Base-by-base conservation (phyloP, 2,113 vertebrate species). In the Phyllostomus hastatus region DNA sequence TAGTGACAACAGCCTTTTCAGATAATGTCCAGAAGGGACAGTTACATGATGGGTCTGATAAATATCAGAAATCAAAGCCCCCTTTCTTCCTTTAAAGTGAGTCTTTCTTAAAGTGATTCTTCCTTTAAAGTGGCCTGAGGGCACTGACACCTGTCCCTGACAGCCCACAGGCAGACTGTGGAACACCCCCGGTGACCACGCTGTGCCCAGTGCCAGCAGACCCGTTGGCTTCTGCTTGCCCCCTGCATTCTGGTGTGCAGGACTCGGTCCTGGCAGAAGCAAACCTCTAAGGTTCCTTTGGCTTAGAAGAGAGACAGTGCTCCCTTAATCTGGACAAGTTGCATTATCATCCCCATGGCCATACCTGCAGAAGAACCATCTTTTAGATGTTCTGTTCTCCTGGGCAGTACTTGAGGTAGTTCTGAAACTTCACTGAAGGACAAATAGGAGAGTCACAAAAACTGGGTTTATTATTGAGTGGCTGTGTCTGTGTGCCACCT, bases 161-260 rank as follows among this genome's bases (percentile, higher is more conserved):
- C 1, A 52, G 20, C 12, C 33, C 8, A 61, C 33, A 9, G 75
- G 38, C 46, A 57, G 54, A 22, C 52, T 95, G 52, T 33, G 19
- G 16, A 22, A 15, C 24, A 24, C 12, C 24, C 50, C 33, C 7
- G 14, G 46, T 52, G 24, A 38, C 5, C 4, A 15, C 1, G 10
- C 64, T 66, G 0, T 0, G 2, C 20, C 66, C 20, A 31, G 46
- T 43, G n/a, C 28, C 26, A 48, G 57, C 19, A 76, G 43, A 31
- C 35, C 0, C 16, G 2, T 0, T 4, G 5, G 7, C 26, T 2
- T 80, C 52, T 15, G 2, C 20, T 28, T 17, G 4, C 16, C 22
- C 4, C 46, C 35, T 28, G 28, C 46, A 2, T 48, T 31, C 33
- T 48, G n/a, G 7, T 19, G 31, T 5, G 11, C 3, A 15, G 26